A percentile compares a stretch with the other conserved stretches of the same genome.
phyloP scores from a whole-genome alignment of 2,113 vertebrate genomes.

The Haliaeetus leucogaster region DNA sequence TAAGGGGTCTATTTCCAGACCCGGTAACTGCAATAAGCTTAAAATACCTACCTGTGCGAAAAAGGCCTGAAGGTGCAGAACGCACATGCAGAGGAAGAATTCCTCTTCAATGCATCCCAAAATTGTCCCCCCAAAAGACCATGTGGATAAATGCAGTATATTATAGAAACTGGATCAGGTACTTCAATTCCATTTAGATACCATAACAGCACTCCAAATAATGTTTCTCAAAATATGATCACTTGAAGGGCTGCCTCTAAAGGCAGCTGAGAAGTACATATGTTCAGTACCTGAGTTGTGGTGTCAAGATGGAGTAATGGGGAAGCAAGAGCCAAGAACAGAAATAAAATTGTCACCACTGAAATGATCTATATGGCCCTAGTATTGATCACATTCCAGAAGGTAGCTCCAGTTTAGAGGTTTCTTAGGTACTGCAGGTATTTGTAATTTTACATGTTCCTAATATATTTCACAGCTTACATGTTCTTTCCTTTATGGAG shows the following conservation, averaged over 20 bases:
- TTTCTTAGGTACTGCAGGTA: background rate
- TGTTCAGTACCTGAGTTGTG: background rate
- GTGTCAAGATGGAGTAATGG: background rate
- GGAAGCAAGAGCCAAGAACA: background rate
- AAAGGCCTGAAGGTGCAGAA: background rate
- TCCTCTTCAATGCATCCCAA: background rate
- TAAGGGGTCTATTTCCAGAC: background rate
- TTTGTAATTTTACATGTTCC: background rate
- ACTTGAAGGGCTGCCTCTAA: background rate
- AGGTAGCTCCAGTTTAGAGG: background rate
- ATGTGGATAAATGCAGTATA: background rate
- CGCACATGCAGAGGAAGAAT: background rate
- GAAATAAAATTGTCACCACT: background rate
- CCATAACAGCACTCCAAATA: background rate
- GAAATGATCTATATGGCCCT: background rate
- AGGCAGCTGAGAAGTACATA: background rate
- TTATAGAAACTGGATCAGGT: background rate
- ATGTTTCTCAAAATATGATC: background rate
- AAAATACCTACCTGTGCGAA: background rate
- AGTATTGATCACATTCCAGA: background rate
- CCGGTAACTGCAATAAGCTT: background rate
- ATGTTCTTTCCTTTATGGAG: background rate
- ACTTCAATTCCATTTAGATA: background rate
- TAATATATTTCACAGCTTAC: background rate
- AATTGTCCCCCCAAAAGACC: background rate